Conservation (phyloP, 1,140 invertebrate species). For the Drosophila takahashii region DNA sequence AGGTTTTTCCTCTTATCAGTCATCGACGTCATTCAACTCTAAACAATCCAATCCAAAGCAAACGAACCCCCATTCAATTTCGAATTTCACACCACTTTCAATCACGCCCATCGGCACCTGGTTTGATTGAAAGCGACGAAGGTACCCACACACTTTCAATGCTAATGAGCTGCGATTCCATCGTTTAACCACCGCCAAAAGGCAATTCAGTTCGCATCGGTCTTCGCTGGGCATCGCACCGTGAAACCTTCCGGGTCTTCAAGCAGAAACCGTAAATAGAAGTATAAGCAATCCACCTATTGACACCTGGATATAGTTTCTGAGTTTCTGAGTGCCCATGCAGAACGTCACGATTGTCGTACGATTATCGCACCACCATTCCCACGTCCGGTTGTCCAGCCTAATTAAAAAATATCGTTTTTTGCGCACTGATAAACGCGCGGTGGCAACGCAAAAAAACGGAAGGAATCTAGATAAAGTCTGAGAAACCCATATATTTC, state of each 20-base stretch:
- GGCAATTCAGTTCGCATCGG: conserved; percentile 68
- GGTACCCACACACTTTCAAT: conserved; percentile 46
- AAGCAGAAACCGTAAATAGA: conserved; percentile 4
- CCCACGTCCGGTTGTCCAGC: conserved; percentile 44
- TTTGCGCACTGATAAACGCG: conserved; percentile 50
- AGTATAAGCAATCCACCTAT: conserved; percentile 2
- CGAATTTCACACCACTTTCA: conserved; percentile 54
- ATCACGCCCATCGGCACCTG: conserved; percentile 38
- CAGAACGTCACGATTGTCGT: conserved; percentile 38
- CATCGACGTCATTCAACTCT: conserved; percentile 25
- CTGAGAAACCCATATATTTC: not conserved
- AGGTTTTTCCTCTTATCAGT: conserved; percentile 29
- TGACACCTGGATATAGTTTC: conserved; percentile 25
- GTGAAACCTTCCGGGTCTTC: conserved; percentile 42
- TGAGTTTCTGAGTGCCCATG: conserved; percentile 15
- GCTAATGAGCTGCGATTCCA: conserved; percentile 41
- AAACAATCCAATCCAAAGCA: not conserved
- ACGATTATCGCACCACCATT: conserved; percentile 28
- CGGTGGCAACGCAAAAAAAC: conserved; percentile 38
- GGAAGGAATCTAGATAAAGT: conserved; percentile 44
- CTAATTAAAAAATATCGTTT: conserved; percentile 65
- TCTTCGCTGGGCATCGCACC: conserved; percentile 67
- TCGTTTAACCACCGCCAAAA: conserved; percentile 5
- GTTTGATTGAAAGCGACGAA: conserved; percentile 45
- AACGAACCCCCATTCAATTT: conserved; percentile 22